Evolutionary conservation across 2,113 vertebrate species (phyloP).

Genomic region (Onychostruthus taczanowskii): DNA sequence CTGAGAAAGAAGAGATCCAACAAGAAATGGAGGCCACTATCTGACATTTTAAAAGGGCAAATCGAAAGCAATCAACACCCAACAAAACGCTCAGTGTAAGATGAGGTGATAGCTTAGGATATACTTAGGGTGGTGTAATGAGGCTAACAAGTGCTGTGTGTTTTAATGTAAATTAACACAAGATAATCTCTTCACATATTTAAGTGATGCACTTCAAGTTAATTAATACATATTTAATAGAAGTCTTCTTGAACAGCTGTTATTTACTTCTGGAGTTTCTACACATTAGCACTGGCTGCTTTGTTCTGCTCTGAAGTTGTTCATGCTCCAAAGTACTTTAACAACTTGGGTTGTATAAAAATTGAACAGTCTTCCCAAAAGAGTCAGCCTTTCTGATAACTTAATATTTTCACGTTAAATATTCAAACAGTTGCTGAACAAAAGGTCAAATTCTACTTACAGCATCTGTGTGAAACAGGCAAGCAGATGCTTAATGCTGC

Average conservation of each 20-base stretch:
- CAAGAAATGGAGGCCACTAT: constrained; percentile 33
- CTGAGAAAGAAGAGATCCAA: constrained; percentile 8
- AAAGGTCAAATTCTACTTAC: constrained; percentile 66
- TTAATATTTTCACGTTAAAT: constrained; percentile 68
- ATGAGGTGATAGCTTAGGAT: constrained; percentile 51
- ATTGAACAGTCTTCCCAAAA: constrained; percentile 53
- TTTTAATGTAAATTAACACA: constrained; percentile 70
- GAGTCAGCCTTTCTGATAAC: constrained; percentile 62
- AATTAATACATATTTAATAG: constrained; percentile 74
- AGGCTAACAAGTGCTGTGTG: constrained; percentile 65
- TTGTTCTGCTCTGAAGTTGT: constrained; percentile 64
- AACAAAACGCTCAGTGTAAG: constrained; percentile 35
- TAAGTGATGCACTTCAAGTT: constrained; percentile 69
- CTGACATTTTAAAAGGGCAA: constrained; percentile 72
- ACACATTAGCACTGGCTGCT: constrained; percentile 62
- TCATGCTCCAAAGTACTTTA: constrained; percentile 52
- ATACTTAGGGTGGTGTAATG: constrained; percentile 46
- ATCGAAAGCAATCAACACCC: constrained; percentile 65
- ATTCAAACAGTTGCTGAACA: constrained; percentile 61
- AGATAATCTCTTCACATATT: constrained; percentile 71
- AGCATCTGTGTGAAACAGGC: constrained; percentile 59
- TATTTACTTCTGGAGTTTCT: constrained; percentile 72
- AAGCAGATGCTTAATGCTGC: constrained; percentile 65
- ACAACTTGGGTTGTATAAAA: constrained; percentile 50
- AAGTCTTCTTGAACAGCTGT: constrained; percentile 71